phyloP scores from a whole-genome alignment of 2,888 invertebrate genomes.

The Galerucella nymphaeae region DNA sequence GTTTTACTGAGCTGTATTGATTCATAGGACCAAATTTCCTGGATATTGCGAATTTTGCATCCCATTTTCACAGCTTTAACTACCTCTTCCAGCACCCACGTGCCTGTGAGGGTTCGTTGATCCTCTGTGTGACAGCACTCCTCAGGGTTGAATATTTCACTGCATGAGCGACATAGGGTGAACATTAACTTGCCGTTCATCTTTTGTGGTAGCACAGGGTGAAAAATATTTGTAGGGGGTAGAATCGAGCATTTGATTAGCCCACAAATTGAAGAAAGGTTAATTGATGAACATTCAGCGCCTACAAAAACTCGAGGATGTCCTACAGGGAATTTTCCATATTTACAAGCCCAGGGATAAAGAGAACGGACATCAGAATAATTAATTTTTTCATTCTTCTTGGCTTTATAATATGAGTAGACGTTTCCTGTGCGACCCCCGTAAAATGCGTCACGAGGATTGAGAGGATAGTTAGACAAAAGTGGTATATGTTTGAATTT shows the following conservation, averaged over 20 bases:
- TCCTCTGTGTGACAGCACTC: slow-evolving; percentile 54
- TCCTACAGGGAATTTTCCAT: slow-evolving; percentile 49
- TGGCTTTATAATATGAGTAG: too few species aligned
- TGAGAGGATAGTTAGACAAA: slow-evolving; percentile 23
- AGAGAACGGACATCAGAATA: too few species aligned
- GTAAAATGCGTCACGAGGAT: too few species aligned
- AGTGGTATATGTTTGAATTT: slow-evolving; percentile 1
- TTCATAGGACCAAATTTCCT: slow-evolving; percentile 35
- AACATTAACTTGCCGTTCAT: too few species aligned
- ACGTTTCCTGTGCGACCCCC: too few species aligned
- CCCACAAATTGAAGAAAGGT: slow-evolving; percentile 35
- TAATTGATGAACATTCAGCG: slow-evolving; percentile 36
- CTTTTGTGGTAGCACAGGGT: slow-evolving; percentile 45
- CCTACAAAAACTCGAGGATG: slow-evolving; percentile 49
- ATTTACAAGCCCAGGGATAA: slow-evolving; percentile 50
- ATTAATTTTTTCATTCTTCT: too few species aligned
- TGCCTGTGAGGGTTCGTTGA: slow-evolving; percentile 32
- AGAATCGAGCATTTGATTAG: slow-evolving; percentile 45
- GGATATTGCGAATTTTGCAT: slow-evolving; percentile 52
- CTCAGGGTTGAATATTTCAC: slow-evolving; percentile 46
- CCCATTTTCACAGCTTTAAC: slow-evolving; percentile 53
- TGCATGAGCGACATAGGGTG: slow-evolving; percentile 56
- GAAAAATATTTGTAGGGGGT: slow-evolving; percentile 44
- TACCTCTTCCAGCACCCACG: slow-evolving; percentile 52
- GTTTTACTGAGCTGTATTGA: slow-evolving; percentile 48